Conservation (phyloP, 2,113 vertebrate genomes). For the Zingel zingel region DNA sequence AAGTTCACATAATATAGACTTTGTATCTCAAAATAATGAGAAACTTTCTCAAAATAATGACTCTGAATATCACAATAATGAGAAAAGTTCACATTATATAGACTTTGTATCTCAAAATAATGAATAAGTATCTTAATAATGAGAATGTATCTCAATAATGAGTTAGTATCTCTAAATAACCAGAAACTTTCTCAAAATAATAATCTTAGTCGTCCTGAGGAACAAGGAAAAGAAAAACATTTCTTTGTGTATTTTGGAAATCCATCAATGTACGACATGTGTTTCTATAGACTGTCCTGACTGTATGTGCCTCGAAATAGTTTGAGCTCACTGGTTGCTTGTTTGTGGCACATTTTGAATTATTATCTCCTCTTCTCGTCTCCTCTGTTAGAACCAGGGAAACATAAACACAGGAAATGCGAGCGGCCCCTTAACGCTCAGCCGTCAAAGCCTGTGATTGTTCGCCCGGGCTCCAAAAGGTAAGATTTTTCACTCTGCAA, state of each 20-base stretch:
- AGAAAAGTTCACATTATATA: no score
- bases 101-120: no score
- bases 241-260: background rate
- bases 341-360: background rate
- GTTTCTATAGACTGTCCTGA: background rate
- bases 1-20: no score
- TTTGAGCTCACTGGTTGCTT: background rate
- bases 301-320: background rate
- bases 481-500: constrained; percentile 32
- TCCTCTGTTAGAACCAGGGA: constrained; percentile 78
- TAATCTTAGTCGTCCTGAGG: no score
- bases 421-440: constrained; percentile 73
- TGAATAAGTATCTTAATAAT: no score
- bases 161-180: no score
- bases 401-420: constrained; percentile 86
- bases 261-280: background rate
- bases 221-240: background rate
- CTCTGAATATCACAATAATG: no score
- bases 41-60: no score
- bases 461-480: constrained; percentile 79
- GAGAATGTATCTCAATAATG: no score
- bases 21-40: no score
- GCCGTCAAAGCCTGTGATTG: constrained; percentile 76
- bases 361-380: background rate
- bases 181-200: no score